Base-by-base conservation (phyloP, 2,888 invertebrate species). In the Vannuccia rotundouncinata region DNA sequence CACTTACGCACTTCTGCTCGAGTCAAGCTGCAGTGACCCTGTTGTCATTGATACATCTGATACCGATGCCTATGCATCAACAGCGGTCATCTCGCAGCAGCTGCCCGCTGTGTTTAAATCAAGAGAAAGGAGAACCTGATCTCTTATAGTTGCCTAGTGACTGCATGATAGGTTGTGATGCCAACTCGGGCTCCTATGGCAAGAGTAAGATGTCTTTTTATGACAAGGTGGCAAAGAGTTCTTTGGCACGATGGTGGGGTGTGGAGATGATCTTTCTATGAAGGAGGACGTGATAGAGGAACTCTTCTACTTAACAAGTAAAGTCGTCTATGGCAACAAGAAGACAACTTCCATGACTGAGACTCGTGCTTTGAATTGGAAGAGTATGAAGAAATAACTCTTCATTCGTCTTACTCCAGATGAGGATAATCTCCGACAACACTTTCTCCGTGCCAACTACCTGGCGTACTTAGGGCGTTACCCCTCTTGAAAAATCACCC, bases 91-190 rank as follows among this genome's bases (percentile, higher is more conserved):
- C 66, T 66, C 66, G 22, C 66, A 5, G 66, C 66, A 66, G 66
- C 66, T 66, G 66, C 66, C 66, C 66, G 66, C 22, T 66, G 25
- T 66, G 66, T 66, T 22, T 66, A 22, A 22, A 66, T 66, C 66
- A 66, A 66, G 66, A 66, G 66, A 66, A 66, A 66, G 66, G 66
- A 22, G 66, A 27, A 27, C 66, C 5, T 45, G 45, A 17, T 45
- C 45, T 66, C 66, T 27, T 66, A 27, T 66, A 66, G 66, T 66
- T 66, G 66, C 66, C 66, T 66, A 66, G 66, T 5, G 25, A 22
- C 66, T 66, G 66, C 66, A 66, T 66, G 66, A 66, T 27, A 66
- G 66, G 66, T 66, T 66, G 66, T 66, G 66, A 66, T 66, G 66
- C 66, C 22, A 66, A 66, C 66, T 66, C 66, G 66, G 66, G 66